Percentiles rank a stretch among this genome's conserved stretches.
Evolutionary conservation across 2,113 vertebrate genomes (phyloP).

Genomic region (Echinops telfairi): DNA sequence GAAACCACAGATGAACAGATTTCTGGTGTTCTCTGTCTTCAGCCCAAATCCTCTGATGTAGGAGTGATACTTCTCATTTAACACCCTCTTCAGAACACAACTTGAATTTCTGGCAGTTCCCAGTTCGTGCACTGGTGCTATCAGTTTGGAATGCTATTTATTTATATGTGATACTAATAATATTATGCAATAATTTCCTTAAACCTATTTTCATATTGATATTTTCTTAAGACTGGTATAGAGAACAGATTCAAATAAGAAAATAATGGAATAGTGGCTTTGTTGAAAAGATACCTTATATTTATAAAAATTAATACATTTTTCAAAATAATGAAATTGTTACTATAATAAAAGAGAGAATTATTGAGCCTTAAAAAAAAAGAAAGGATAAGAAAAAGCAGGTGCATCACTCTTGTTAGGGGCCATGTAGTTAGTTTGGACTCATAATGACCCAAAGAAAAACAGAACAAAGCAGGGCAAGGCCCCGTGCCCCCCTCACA

Average conservation of each 20-base stretch:
- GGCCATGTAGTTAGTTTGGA: no score
- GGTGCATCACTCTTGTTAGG: no score
- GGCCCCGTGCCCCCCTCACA: no score
- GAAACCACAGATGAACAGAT: neutral
- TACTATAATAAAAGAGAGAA: neutral
- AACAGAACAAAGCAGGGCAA: no score
- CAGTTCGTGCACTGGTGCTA: no score
- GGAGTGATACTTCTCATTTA: neutral
- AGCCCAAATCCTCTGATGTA: neutral
- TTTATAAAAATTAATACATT: neutral
- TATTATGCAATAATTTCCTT: no score
- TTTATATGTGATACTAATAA: no score
- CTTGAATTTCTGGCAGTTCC: neutral
- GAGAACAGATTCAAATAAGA: neutral
- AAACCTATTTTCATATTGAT: no score
- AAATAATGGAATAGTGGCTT: neutral
- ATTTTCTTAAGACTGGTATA: neutral
- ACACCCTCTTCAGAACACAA: neutral
- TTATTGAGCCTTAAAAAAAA: neutral
- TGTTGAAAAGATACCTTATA: neutral
- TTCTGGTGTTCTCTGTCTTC: neutral
- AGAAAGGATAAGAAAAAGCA: no score
- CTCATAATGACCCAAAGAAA: no score
- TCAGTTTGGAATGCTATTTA: no score
- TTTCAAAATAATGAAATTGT: slow-evolving; percentile 16